Base-by-base conservation (phyloP, 2,113 vertebrate genomes). In the Clarias batrachus region DNA sequence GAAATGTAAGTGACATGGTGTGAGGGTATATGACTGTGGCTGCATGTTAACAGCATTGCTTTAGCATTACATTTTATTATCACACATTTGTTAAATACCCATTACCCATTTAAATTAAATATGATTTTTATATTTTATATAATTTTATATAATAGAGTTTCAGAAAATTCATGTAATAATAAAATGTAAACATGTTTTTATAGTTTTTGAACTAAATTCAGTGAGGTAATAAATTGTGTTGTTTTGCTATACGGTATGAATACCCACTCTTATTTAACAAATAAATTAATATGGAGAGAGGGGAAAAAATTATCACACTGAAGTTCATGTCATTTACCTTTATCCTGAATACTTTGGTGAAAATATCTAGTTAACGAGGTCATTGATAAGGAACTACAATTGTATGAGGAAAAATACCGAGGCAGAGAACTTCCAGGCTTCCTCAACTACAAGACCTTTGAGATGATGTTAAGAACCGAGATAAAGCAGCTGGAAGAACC, bases 401-500 rank as follows among this genome's bases (percentile, higher is more conserved):
- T 68, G 11, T 96, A 95, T 0, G 96, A 97, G 88, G 84, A 90
- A 0, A 93, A 1, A 27, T 96, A 95, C 87, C 95, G 96, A 23
- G 97, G 97, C 0, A 91, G 95, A 88, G 97, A 97, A 85, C 94
- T 97, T 60, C 95, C 95, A 0, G 96, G 96, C 0, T 97, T 98
- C 90, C 92, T 93, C 89, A 97, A 93, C 88, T 97, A 95, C 89
- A 96, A 88, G 83, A 96, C 94, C 0, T 97, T 97, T 88, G 97
- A 97, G 90, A 85, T 82, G 2, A 93, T 97, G 17, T 71, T 97
- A 33, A 96, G 92, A 84, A 85, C 95, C 0, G 95, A 97, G 81
- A 92, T 97, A 74, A 74, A 68, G 27, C 37, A 73, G 0, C 90
- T 97, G 85, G 96, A 97, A 82, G 93, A 95, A 37, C 97, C 97